phyloP scores from a whole-genome alignment of 2,113 vertebrate genomes.

The Protobothrops mucrosquamatus region DNA sequence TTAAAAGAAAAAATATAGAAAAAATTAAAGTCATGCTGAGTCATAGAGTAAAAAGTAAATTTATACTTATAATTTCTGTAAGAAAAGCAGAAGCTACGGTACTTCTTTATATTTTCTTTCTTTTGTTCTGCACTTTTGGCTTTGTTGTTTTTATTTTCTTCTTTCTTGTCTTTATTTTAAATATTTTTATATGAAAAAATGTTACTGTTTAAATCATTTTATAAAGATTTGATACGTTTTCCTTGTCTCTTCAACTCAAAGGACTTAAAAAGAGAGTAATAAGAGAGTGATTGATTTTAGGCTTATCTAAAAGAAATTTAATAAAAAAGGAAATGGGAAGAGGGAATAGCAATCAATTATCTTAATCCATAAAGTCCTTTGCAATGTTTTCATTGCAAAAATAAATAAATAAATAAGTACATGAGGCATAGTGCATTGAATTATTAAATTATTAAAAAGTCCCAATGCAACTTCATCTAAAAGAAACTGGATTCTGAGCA shows the following conservation, averaged over 20 bases:
- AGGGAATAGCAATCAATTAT: background rate
- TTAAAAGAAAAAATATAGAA: background rate
- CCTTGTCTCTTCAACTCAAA: background rate
- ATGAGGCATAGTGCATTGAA: background rate
- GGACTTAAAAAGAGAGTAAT: background rate
- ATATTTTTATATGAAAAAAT: background rate
- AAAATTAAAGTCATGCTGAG: background rate
- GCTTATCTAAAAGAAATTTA: background rate
- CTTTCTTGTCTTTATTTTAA: background rate
- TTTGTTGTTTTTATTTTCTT: background rate
- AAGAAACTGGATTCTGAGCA: background rate
- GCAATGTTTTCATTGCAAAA: background rate
- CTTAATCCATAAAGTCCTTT: background rate
- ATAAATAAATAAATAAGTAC: background rate
- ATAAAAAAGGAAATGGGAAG: background rate
- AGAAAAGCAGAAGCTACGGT: background rate
- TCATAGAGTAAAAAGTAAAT: background rate
- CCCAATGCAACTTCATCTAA: background rate
- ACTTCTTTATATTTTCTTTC: background rate
- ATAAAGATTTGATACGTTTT: background rate
- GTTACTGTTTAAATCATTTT: background rate
- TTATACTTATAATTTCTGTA: background rate
- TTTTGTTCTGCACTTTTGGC: background rate
- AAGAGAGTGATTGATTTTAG: background rate
- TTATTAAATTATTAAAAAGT: background rate